These are phyloP conservation scores for Phymorhynchus buccinoides DNA, from an alignment of 1,140 invertebrate species.

Conservation along the genomic window DNA sequence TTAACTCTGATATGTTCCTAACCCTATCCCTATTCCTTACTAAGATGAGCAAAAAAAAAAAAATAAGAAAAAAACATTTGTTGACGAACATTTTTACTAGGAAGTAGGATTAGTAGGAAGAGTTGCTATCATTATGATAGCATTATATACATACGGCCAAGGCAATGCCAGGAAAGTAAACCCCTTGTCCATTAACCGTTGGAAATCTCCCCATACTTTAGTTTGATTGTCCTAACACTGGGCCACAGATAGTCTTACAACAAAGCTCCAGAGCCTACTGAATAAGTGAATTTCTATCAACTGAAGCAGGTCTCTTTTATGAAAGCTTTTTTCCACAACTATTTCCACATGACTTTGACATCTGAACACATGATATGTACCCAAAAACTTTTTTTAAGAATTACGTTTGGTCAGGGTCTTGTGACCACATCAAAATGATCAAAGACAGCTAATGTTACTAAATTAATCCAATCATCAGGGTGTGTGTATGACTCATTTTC, in stretches of 20 bases:
- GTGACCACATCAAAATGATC: too few relatives aligned
- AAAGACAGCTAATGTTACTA: too few relatives aligned
- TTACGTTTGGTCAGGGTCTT: too few relatives aligned
- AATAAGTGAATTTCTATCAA: background rate
- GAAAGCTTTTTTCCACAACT: background rate
- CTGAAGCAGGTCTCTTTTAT: background rate
- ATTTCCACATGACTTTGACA: constrained; percentile 27
- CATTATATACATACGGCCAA: background rate
- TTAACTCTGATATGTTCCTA: background rate
- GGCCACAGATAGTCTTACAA: background rate
- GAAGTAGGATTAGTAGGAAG: too few relatives aligned
- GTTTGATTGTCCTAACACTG: background rate
- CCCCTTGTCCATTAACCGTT: constrained; percentile 5
- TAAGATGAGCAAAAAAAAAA: background rate
- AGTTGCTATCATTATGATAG: too few relatives aligned
- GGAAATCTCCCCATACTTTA: constrained; percentile 31
- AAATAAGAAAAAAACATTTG: background rate
- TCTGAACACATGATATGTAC: background rate
- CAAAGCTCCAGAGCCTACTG: background rate
- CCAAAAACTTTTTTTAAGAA: too few relatives aligned
- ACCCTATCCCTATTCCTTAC: background rate
- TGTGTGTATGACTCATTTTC: background rate
- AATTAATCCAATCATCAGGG: background rate
- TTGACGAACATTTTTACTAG: background rate
- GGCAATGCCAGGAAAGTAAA: constrained; percentile 21